These are phyloP conservation scores for Anniella stebbinsi DNA, from an alignment of 2,797 vertebrate species.

Conservation along the genomic window DNA sequence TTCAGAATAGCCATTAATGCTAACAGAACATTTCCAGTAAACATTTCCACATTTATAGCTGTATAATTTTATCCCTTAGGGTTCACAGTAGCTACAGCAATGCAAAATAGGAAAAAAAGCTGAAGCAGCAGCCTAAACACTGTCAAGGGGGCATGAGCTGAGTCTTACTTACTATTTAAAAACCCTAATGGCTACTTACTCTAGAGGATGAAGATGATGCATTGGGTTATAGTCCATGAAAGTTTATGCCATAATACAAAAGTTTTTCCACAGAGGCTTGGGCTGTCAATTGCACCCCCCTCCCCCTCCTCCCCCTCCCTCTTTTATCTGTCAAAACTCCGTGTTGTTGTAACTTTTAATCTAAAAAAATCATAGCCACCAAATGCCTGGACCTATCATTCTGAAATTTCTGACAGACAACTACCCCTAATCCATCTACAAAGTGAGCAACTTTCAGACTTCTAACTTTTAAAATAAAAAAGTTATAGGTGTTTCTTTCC, in stretches of 20 bases:
- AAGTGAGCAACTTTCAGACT: too few species aligned
- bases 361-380: too few species aligned
- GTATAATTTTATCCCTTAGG: not conserved
- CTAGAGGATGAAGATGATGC: not conserved
- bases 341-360: too few species aligned
- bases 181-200: not conserved
- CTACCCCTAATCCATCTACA: too few species aligned
- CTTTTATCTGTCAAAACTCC: too few species aligned
- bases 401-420: too few species aligned
- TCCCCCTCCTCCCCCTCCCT: too few species aligned
- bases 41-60: not conserved
- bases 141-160: not conserved
- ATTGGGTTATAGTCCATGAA: not conserved
- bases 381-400: too few species aligned
- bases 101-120: not conserved
- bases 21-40: not conserved
- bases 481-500: too few species aligned
- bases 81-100: not conserved
- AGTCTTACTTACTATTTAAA: not conserved
- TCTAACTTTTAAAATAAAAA: too few species aligned
- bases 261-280: too few species aligned
- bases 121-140: not conserved
- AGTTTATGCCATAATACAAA: not conserved
- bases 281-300: too few species aligned
- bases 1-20: not conserved